phyloP scores from a whole-genome alignment of 2,888 invertebrate genomes.

The Mycalesis mineus region DNA sequence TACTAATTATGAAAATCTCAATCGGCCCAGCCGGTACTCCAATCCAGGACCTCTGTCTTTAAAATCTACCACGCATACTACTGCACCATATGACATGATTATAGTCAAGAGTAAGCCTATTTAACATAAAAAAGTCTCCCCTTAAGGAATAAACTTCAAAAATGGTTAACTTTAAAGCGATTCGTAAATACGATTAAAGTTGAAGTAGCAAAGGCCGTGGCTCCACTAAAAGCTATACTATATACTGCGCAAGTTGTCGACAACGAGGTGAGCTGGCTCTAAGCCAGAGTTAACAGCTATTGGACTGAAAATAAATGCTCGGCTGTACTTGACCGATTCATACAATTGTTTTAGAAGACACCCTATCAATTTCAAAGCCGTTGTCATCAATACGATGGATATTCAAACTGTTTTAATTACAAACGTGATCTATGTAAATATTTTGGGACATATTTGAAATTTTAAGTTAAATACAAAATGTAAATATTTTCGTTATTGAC shows the following conservation, averaged over 20 bases:
- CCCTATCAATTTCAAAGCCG: conserved; percentile 30
- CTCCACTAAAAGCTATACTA: conserved; percentile 38
- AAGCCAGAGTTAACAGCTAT: conserved; percentile 44
- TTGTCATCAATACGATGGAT: conserved; percentile 21
- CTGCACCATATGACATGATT: no score
- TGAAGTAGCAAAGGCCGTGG: neutral
- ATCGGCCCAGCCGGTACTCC: no score
- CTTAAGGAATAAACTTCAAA: no score
- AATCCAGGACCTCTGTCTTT: no score
- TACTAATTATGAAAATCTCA: no score
- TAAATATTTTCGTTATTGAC: no score
- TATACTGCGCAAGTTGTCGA: conserved; percentile 34
- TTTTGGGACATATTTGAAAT: no score
- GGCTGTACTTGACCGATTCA: conserved; percentile 37
- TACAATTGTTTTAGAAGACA: conserved; percentile 38
- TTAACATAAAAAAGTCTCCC: no score
- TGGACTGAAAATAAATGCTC: conserved; percentile 38
- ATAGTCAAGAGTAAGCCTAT: no score
- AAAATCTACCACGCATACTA: no score
- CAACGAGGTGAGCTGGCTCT: conserved; percentile 44
- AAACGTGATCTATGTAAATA: no score
- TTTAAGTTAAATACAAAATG: no score
- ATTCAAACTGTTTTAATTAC: neutral
- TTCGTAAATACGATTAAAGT: neutral
- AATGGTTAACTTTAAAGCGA: neutral